These are phyloP conservation scores for Neomicropteryx cornuta DNA, from an alignment of 1,140 invertebrate genomes.

Conservation along the genomic window DNA sequence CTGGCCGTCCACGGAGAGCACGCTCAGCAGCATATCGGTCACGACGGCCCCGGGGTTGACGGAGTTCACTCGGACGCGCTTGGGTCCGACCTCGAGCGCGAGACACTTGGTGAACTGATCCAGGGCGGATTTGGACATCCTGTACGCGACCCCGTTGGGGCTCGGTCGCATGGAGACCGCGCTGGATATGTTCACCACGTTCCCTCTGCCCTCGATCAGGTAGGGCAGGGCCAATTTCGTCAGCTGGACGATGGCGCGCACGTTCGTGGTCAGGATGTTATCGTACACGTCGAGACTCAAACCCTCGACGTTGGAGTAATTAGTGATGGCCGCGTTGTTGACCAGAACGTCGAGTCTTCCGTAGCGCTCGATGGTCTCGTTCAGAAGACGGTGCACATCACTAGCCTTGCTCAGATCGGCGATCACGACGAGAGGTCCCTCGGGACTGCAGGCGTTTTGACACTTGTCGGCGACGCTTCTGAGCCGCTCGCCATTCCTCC, in stretches of 20 bases:
- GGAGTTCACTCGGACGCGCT: conserved; percentile 64
- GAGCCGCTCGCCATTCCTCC: no score
- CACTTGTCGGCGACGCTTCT: no score
- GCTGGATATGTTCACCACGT: neutral
- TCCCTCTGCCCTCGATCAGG: conserved; percentile 54
- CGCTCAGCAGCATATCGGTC: conserved; percentile 56
- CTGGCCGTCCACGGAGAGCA: conserved; percentile 50
- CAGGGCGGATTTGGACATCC: conserved; percentile 69
- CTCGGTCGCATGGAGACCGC: conserved; percentile 38
- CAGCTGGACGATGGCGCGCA: conserved; percentile 58
- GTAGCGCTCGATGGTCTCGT: conserved; percentile 44
- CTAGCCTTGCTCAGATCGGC: conserved; percentile 56
- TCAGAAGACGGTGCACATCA: conserved; percentile 47
- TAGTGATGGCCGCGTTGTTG: conserved; percentile 67
- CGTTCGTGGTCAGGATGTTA: conserved; percentile 57
- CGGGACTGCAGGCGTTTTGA: no score
- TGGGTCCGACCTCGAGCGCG: conserved; percentile 53
- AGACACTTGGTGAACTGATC: conserved; percentile 67
- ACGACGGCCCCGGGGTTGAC: conserved; percentile 62
- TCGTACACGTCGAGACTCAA: conserved; percentile 59
- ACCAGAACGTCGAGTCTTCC: conserved; percentile 56
- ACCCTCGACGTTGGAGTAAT: conserved; percentile 51
- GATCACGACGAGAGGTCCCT: conserved; percentile 38
- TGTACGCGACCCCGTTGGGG: conserved; percentile 51
- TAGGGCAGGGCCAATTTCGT: conserved; percentile 62